These are phyloP conservation scores for Zeuzera pyrina DNA, from an alignment of 2,888 invertebrate species.

Conservation along the genomic window DNA sequence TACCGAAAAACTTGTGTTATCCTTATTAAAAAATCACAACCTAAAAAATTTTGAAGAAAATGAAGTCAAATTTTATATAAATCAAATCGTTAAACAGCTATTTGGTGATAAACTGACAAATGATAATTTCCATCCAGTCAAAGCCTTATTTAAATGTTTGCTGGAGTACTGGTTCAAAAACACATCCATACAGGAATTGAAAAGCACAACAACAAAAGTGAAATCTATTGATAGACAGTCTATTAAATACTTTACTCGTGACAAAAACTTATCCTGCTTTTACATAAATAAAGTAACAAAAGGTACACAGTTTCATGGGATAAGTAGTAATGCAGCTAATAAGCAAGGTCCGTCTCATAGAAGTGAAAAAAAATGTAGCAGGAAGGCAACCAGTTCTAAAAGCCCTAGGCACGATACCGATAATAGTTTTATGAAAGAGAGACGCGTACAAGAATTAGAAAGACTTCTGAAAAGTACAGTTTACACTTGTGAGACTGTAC, in stretches of 20 bases:
- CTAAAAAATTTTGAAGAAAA: conserved; percentile 10
- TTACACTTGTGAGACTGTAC: conserved; percentile 39
- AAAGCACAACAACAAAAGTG: conserved; percentile 24
- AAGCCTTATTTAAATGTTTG: conserved; percentile 41
- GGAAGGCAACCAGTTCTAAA: not conserved
- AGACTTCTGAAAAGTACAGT: conserved; percentile 48
- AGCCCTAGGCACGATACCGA: conserved; percentile 8
- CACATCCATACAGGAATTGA: conserved; percentile 25
- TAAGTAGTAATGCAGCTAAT: conserved; percentile 16
- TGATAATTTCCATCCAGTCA: conserved; percentile 34
- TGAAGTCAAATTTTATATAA: conserved; percentile 29
- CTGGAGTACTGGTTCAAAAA: conserved; percentile 52
- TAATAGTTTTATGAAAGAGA: conserved; percentile 41
- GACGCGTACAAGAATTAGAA: conserved; percentile 48
- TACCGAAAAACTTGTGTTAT: conserved; percentile 38
- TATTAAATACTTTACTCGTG: conserved; percentile 34
- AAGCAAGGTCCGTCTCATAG: not conserved
- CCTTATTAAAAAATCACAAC: conserved; percentile 30
- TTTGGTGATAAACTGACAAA: conserved; percentile 30
- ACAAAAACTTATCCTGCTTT: conserved; percentile 36
- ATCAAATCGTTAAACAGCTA: conserved; percentile 40
- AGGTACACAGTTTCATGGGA: conserved; percentile 36
- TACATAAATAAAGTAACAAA: conserved; percentile 25
- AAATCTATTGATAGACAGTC: conserved; percentile 38
- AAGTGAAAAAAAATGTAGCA: no score